Evolutionary conservation across 1,140 invertebrate species (phyloP).

Genomic region (Euura saliciscinereae): DNA sequence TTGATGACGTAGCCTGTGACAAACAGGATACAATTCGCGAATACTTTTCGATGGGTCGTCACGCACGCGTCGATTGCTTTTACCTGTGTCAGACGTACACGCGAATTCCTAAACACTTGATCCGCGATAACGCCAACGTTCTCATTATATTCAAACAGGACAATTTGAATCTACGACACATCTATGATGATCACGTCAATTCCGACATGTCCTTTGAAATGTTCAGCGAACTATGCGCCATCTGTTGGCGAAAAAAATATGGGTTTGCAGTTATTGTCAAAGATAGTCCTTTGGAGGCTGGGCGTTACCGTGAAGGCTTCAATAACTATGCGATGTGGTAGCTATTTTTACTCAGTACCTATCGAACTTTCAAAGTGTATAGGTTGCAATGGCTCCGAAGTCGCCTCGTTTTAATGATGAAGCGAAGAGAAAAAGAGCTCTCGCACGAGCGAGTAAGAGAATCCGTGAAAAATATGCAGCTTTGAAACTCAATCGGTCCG

Average conservation of each 20-base stretch:
- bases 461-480: no score
- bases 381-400: no score
- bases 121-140: conserved; percentile 46
- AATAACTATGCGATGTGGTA: no score
- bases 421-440: no score
- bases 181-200: conserved; percentile 40
- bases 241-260: conserved; percentile 38
- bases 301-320: conserved; percentile 33
- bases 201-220: conserved; percentile 37
- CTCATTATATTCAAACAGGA: conserved; percentile 43
- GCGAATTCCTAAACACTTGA: conserved; percentile 45
- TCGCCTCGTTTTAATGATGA: no score
- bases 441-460: no score
- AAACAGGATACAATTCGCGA: conserved; percentile 39
- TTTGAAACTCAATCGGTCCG: no score
- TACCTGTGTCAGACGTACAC: no score
- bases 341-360: no score
- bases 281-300: conserved; percentile 27
- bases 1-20: conserved; percentile 47
- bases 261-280: conserved; percentile 38
- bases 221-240: conserved; percentile 36
- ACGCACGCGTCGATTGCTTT: conserved; percentile 44
- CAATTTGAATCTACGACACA: no score
- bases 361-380: no score
- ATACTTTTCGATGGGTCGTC: conserved; percentile 47